Percentiles rank a stretch among this genome's conserved stretches.
These are phyloP conservation scores for Heterodera schachtii DNA, from an alignment of 1,140 invertebrate species.

Conservation along the genomic window DNA sequence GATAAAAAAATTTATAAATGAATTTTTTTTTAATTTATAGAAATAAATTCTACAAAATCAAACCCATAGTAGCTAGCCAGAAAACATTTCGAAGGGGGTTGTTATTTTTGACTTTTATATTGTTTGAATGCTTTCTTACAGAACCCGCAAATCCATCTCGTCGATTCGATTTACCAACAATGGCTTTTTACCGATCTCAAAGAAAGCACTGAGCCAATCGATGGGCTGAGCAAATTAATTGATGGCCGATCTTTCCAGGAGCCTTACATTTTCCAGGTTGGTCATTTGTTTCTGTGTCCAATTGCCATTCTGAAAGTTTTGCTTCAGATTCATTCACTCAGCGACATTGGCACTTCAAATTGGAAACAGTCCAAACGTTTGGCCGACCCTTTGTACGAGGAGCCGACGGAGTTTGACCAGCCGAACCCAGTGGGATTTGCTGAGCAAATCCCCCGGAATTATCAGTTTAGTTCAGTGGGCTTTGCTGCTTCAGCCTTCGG, in stretches of 20 bases:
- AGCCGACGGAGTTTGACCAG: background rate
- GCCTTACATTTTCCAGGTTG: conserved; percentile 15
- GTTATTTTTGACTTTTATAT: too few relatives aligned
- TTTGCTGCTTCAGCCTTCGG: background rate
- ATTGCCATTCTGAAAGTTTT: background rate
- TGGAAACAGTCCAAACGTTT: conserved; percentile 7
- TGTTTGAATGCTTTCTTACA: background rate
- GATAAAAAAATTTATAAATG: too few relatives aligned
- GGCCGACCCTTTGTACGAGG: background rate
- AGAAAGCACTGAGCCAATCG: conserved; percentile 9
- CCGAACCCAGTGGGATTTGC: background rate
- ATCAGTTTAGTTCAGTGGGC: background rate
- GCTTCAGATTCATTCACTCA: conserved; percentile 8
- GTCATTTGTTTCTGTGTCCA: background rate
- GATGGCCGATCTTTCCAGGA: background rate
- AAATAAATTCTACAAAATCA: too few relatives aligned
- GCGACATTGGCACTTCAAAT: conserved; percentile 12
- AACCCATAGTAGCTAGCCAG: too few relatives aligned
- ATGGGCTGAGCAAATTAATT: background rate
- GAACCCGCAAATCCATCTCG: background rate
- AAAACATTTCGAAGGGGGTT: too few relatives aligned
- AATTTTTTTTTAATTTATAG: too few relatives aligned
- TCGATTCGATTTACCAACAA: conserved; percentile 28
- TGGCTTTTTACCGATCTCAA: conserved; percentile 23
- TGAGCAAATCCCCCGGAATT: background rate